Base-by-base conservation (phyloP, 2,113 vertebrate species). In the Ammodramus savannarum region DNA sequence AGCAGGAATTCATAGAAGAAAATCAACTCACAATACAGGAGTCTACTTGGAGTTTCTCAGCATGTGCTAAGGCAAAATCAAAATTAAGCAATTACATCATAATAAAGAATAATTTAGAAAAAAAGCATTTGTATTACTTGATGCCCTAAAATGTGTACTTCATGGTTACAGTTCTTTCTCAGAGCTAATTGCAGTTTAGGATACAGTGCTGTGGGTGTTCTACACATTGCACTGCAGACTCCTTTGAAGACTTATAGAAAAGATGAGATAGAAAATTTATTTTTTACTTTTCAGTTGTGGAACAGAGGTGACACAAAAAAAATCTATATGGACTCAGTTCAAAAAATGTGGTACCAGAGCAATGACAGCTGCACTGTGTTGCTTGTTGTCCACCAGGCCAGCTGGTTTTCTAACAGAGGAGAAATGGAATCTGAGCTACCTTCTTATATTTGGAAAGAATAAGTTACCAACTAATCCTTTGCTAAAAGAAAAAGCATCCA, bases 61-160 rank as follows among this genome's bases (percentile, higher is more conserved):
- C 20, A 43, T 12, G 0, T 39, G 27, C 19, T 71, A 89, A 71
- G 39, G 29, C 19, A 89, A 84, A 90, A 81, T 63, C 36, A 81
- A 96, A 90, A 92, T 81, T 82, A 89, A 49, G 32, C 29, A 91
- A 87, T 83, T 82, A 44, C 26, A 94, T 75, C 18, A 59, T 51
- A 55, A 69, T 74, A 88, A 86, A 84, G 34, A 90, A 62, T 44
- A 86, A 90, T 54, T 66, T 26, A 25, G 23, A 5, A 71, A 79
- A 44, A 44, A 55, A 32, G 1, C 5, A 49, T 34, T 38, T 61
- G 3, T 52, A 39, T 77, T 86, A 36, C 26, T 80, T 27, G 4
- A 16, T 84, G 26, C 9, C 83, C 21, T 71, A 74, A 80, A 92
- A 74, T 27, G 11, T 32, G 11, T 61, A 32, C 13, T 78, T 81